phyloP scores from a whole-genome alignment of 2,888 invertebrate genomes.

The Nomada ruficornis region DNA sequence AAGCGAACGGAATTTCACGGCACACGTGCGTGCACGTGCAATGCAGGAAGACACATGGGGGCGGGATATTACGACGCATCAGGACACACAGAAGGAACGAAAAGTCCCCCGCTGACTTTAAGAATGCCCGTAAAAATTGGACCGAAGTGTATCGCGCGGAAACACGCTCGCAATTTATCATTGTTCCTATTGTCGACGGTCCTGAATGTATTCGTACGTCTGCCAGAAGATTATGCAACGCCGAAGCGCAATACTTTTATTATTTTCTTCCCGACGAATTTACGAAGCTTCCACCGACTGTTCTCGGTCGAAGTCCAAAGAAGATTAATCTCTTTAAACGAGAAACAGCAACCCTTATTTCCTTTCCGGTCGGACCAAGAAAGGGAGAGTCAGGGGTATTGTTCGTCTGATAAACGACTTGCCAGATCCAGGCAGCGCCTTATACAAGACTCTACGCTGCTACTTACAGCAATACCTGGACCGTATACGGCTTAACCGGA shows the following conservation, averaged over 20 bases:
- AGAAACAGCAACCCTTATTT: background rate
- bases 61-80: background rate
- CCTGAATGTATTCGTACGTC: conserved; percentile 28
- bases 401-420: conserved; percentile 78
- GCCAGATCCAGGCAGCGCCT: conserved; percentile 77
- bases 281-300: conserved; percentile 1
- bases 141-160: conserved; percentile 21
- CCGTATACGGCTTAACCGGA: conserved; percentile 74
- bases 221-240: conserved; percentile 16
- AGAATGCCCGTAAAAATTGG: background rate
- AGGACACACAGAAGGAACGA: background rate
- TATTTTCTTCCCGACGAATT: conserved; percentile 23
- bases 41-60: background rate
- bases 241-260: conserved; percentile 14
- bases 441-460: conserved; percentile 30
- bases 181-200: conserved; percentile 38
- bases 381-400: conserved; percentile 35
- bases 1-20: background rate
- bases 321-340: conserved; percentile 10
- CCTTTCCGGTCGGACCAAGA: background rate
- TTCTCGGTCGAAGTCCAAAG: background rate
- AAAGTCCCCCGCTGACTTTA: background rate
- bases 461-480: conserved; percentile 68
- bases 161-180: conserved; percentile 32
- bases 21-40: background rate